These are phyloP conservation scores for Pogonomyrmex barbatus DNA, from an alignment of 1,140 invertebrate genomes.

Conservation along the genomic window DNA sequence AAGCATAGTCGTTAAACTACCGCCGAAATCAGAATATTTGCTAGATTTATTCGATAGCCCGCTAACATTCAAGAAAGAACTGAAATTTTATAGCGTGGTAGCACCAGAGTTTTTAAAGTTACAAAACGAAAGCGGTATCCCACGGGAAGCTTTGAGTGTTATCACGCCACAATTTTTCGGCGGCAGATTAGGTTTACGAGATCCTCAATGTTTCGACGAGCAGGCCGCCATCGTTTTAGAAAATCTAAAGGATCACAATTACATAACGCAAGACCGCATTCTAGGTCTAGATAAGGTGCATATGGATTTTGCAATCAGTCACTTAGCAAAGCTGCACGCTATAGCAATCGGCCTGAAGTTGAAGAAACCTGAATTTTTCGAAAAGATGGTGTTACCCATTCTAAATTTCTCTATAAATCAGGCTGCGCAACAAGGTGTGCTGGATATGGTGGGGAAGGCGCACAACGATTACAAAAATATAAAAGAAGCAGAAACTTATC, in stretches of 20 bases:
- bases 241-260: conserved; percentile 87
- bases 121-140: conserved; percentile 84
- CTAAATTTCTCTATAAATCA: conserved; percentile 69
- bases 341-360: conserved; percentile 85
- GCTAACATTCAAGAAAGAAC: conserved; percentile 87
- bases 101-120: conserved; percentile 85
- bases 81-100: conserved; percentile 86
- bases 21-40: conserved; percentile 86
- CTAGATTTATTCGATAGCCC: conserved; percentile 87
- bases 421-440: conserved; percentile 71
- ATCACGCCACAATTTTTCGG: conserved; percentile 86
- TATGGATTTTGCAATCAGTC: conserved; percentile 85
- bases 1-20: conserved; percentile 87
- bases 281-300: conserved; percentile 85
- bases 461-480: conserved; percentile 76
- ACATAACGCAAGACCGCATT: conserved; percentile 86
- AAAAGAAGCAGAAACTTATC: conserved; percentile 71
- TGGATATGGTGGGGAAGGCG: conserved; percentile 80
- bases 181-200: conserved; percentile 85
- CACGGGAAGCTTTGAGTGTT: conserved; percentile 82
- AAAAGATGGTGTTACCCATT: conserved; percentile 77
- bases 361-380: conserved; percentile 86
- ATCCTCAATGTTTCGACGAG: conserved; percentile 85
- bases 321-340: conserved; percentile 87
- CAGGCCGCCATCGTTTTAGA: conserved; percentile 87